Evolutionary conservation across 2,888 invertebrate species (phyloP), one percentile per base, ranked within the genome.

Genomic region (Protodeltote pygarga): DNA sequence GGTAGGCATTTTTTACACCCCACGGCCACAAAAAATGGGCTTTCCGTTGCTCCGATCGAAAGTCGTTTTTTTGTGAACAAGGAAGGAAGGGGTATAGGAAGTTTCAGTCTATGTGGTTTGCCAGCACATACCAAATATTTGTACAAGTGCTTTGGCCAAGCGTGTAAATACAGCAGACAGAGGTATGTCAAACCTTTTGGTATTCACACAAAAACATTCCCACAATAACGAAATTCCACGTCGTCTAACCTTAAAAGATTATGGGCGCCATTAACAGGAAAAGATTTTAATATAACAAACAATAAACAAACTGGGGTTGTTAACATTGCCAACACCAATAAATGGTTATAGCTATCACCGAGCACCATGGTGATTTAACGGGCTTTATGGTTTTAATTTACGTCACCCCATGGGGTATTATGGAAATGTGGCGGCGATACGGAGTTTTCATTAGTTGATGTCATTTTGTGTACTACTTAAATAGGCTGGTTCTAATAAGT

Each of bases 301-400:
- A 44, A 45, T 51, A 54, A 65, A 60, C 57, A 65, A 62, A 61
- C 55, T 11, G 38, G 42, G 40, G 44, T 31, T 50, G 45, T 71
- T 65, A 63, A 68, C 65, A 63, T 52, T 41, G 52, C 44, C 38
- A 54, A 60, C 60, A 55, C 50, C 63, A 68, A 61, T 67, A 73
- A 74, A 73, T 52, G 48, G 52, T 60, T 61, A 71, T 61, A 15
- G 48, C 64, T 40, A 61, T 58, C 67, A 58, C 46, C 40, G 45
- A 48, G 42, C 33, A 9, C 28, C 39, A 34, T 49, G 63, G 66
- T 69, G 68, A 68, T 75, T 69, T 69, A 51, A 59, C 64, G 11
- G 14, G 61, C 57, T 69, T 76, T 76, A 76, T 74, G 61, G 61
- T 67, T 72, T 77, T 74, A 70, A 77, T 77, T 75, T 72, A 71